Conservation (phyloP, 2,888 invertebrate genomes). For the Plebejus anna region DNA sequence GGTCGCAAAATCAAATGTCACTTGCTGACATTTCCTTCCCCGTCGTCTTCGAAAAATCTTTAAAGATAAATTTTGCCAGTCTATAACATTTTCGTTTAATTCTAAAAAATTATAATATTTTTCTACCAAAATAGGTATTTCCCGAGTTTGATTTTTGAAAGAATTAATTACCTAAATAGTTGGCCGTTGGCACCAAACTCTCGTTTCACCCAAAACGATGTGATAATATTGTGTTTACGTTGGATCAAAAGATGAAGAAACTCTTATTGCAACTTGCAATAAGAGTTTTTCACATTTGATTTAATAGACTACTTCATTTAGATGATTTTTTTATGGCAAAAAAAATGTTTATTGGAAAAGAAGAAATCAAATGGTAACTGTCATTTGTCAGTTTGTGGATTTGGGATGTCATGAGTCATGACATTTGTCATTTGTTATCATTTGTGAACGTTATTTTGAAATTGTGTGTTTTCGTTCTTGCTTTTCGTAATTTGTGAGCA, state of each 20-base stretch:
- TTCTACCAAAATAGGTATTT: not conserved
- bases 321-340: too few relatives aligned
- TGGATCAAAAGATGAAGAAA: too few relatives aligned
- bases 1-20: conserved; percentile 31
- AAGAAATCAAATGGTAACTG: not conserved
- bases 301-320: too few relatives aligned
- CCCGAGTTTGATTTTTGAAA: not conserved
- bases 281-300: too few relatives aligned
- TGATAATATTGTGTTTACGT: too few relatives aligned
- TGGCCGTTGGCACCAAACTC: too few relatives aligned
- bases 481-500: not conserved
- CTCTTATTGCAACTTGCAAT: too few relatives aligned
- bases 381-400: not conserved
- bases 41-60: not conserved
- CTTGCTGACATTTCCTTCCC: not conserved
- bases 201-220: too few relatives aligned
- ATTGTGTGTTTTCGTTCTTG: not conserved
- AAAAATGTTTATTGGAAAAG: too few relatives aligned
- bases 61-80: not conserved
- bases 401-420: too few relatives aligned
- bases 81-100: not conserved
- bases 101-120: not conserved
- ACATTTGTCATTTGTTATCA: too few relatives aligned
- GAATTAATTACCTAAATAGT: not conserved
- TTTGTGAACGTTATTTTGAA: not conserved